Percentiles rank a stretch among this genome's conserved stretches.
Evolutionary conservation across 2,113 vertebrate species (phyloP).

Genomic region (Balaeniceps rex): DNA sequence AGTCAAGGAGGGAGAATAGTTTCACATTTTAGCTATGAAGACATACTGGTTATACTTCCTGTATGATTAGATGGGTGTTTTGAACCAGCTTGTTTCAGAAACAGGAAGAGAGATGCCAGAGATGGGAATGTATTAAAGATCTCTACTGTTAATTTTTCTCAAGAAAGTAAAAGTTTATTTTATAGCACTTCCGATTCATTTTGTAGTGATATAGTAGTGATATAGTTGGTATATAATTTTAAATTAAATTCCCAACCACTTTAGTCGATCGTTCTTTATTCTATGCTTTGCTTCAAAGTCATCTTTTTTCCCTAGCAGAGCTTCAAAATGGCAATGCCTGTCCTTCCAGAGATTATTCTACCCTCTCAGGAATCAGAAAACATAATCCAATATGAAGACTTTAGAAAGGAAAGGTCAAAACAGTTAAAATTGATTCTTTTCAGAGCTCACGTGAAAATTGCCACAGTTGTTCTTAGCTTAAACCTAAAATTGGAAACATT

Average conservation of each 20-base stretch:
- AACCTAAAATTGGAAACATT: background rate
- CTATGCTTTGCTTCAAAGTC: background rate
- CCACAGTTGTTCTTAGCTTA: background rate
- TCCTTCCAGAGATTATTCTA: background rate
- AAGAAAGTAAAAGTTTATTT: background rate
- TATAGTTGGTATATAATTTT: background rate
- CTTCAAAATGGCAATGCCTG: background rate
- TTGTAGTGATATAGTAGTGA: background rate
- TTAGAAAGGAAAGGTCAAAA: background rate
- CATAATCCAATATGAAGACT: background rate
- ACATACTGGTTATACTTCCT: background rate
- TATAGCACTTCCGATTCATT: background rate
- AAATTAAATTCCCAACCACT: background rate
- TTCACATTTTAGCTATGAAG: background rate
- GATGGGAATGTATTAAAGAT: background rate
- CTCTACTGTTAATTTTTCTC: background rate
- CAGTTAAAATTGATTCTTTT: background rate
- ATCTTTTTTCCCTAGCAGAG: background rate
- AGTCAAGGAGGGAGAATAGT: background rate
- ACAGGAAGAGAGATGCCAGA: background rate
- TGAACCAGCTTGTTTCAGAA: background rate
- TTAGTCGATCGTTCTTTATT: background rate
- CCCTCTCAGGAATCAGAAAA: background rate
- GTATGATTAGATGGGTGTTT: background rate
- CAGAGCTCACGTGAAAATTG: background rate